Percentiles rank a stretch among this genome's conserved stretches.
These are phyloP conservation scores for Lycia hirtaria DNA, from an alignment of 2,888 invertebrate genomes.

Conservation along the genomic window DNA sequence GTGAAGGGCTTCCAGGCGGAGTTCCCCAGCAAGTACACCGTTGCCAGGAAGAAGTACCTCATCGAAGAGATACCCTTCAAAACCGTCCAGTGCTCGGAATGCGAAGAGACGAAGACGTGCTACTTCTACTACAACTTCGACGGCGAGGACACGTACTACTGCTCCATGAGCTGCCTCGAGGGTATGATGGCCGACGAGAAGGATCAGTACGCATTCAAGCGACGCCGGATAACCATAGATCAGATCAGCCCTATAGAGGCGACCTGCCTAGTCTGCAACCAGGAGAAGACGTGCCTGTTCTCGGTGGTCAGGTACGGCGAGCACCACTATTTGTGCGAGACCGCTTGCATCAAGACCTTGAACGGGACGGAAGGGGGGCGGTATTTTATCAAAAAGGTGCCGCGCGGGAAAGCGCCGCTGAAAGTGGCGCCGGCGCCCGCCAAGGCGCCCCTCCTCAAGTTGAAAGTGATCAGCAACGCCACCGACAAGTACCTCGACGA, in stretches of 20 bases:
- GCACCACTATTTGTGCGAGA: slow-evolving; percentile 81
- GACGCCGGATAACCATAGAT: slow-evolving; percentile 80
- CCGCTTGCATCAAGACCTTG: slow-evolving; percentile 83
- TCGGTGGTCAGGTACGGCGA: slow-evolving; percentile 81
- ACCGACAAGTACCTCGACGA: slow-evolving; percentile 82
- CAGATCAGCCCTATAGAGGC: slow-evolving; percentile 57
- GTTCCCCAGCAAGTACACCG: slow-evolving; percentile 63
- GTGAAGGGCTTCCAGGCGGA: slow-evolving; percentile 71
- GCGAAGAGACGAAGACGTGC: slow-evolving; percentile 73
- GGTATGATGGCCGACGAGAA: slow-evolving; percentile 82
- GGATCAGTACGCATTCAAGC: slow-evolving; percentile 83
- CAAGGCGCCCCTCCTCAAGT: slow-evolving; percentile 71
- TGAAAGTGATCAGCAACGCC: slow-evolving; percentile 82
- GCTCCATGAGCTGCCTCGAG: slow-evolving; percentile 83
- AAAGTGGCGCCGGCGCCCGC: slow-evolving; percentile 12
- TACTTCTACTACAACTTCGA: slow-evolving; percentile 78
- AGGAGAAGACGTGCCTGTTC: slow-evolving; percentile 76
- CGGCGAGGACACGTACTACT: slow-evolving; percentile 78
- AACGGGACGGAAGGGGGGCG: slow-evolving; percentile 69
- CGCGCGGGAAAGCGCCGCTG: slow-evolving; percentile 7
- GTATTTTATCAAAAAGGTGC: slow-evolving; percentile 64
- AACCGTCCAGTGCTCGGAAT: slow-evolving; percentile 67
- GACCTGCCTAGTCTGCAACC: slow-evolving; percentile 80
- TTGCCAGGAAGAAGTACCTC: slow-evolving; percentile 67
- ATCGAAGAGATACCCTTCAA: slow-evolving; percentile 72